These are phyloP conservation scores for Pseudeuparius sepicola DNA, from an alignment of 2,888 invertebrate genomes.

Conservation along the genomic window DNA sequence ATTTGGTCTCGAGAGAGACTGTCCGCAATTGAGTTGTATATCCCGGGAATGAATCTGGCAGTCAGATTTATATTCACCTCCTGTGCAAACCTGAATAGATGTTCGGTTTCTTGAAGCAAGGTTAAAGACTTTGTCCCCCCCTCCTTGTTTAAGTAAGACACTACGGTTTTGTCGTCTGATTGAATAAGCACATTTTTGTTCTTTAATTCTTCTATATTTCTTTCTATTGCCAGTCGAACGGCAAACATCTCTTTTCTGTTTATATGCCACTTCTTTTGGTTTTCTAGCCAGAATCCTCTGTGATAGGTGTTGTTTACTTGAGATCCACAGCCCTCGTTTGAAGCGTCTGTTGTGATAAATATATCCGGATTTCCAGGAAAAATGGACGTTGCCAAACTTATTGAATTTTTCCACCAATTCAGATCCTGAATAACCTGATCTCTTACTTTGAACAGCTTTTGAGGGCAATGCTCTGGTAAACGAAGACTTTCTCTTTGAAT, in stretches of 20 bases:
- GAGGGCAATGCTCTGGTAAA: too few relatives aligned
- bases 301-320: slow-evolving; percentile 7
- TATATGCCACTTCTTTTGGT: slow-evolving; percentile 15
- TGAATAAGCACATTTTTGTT: slow-evolving; percentile 14
- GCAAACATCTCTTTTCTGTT: slow-evolving; percentile 16
- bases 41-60: too few relatives aligned
- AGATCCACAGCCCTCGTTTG: slow-evolving; percentile 13
- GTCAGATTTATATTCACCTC: neutral
- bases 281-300: slow-evolving; percentile 1
- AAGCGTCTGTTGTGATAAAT: slow-evolving; percentile 12
- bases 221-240: slow-evolving; percentile 10
- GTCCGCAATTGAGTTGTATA: slow-evolving; percentile 18
- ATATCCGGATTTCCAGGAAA: slow-evolving; percentile 6
- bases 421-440: neutral
- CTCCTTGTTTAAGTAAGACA: slow-evolving; percentile 15
- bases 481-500: slow-evolving; percentile 4
- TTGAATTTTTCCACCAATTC: slow-evolving; percentile 11
- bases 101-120: too few relatives aligned
- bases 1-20: slow-evolving; percentile 12
- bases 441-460: slow-evolving; percentile 3
- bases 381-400: too few relatives aligned
- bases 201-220: slow-evolving; percentile 3
- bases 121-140: slow-evolving; percentile 15
- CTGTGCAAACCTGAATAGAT: too few relatives aligned
- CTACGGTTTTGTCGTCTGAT: slow-evolving; percentile 16